These are phyloP conservation scores for Chelonus formosanus DNA, from an alignment of 2,888 invertebrate species.

Conservation along the genomic window DNA sequence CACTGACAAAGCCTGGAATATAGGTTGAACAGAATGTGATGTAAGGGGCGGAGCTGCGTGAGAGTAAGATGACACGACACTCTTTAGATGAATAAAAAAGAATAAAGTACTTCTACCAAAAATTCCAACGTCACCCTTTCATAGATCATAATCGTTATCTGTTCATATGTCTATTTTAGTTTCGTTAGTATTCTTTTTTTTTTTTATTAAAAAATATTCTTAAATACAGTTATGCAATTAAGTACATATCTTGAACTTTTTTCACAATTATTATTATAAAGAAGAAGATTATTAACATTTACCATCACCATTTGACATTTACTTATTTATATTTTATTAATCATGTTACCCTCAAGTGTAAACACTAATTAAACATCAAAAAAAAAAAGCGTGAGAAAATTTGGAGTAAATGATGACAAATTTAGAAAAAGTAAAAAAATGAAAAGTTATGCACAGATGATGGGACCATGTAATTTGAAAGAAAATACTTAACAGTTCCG, in stretches of 20 bases:
- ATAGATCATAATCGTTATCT: constrained; percentile 11
- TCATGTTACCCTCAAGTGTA: no score
- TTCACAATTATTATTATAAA: no score
- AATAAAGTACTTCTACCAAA: constrained; percentile 26
- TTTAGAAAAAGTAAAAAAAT: neutral
- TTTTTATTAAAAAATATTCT: no score
- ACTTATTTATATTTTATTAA: no score
- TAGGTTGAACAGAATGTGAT: constrained; percentile 28
- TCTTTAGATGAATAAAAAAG: constrained; percentile 14
- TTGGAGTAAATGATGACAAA: neutral
- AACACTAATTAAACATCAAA: no score
- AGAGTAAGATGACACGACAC: constrained; percentile 28
- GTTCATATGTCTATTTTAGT: constrained; percentile 4
- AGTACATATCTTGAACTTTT: no score
- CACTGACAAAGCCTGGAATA: constrained; percentile 28
- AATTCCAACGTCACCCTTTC: constrained; percentile 30
- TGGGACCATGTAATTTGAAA: neutral
- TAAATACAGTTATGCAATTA: neutral
- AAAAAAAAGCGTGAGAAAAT: no score
- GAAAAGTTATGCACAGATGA: no score
- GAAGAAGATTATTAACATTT: no score
- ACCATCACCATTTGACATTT: no score
- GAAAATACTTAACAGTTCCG: constrained; percentile 21
- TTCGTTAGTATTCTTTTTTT: no score
- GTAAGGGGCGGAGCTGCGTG: constrained; percentile 16